Conservation (phyloP, 2,113 vertebrate genomes). For the Apodemus speciosus region DNA sequence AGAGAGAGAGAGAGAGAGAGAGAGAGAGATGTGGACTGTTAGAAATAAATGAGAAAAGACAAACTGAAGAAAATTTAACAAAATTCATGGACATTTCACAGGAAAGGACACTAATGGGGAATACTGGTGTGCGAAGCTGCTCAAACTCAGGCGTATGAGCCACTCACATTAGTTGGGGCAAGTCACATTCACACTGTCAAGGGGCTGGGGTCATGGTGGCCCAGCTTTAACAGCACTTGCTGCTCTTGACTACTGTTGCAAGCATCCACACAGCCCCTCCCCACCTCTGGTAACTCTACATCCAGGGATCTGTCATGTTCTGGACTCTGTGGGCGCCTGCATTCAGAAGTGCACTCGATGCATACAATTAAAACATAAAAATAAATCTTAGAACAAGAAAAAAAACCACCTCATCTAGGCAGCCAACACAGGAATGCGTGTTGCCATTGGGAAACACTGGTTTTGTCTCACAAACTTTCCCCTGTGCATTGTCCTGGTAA, state of each 20-base stretch:
- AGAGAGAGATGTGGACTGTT: background rate
- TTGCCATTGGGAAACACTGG: background rate
- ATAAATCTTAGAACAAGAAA: background rate
- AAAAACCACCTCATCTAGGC: background rate
- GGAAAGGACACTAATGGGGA: background rate
- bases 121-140: background rate
- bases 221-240: background rate
- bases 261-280: background rate
- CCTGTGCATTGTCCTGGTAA: background rate
- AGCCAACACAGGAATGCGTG: background rate
- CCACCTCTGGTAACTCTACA: too few relatives aligned
- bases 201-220: background rate
- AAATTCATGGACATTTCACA: background rate
- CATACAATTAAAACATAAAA: background rate
- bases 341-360: background rate
- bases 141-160: background rate
- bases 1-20: too few relatives aligned
- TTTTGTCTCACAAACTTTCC: background rate
- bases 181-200: background rate
- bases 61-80: background rate
- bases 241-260: background rate
- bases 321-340: background rate
- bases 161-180: background rate
- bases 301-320: background rate
- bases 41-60: conserved; percentile 28